Conservation (phyloP, 2,888 invertebrate genomes). For the Dusona sp. region DNA sequence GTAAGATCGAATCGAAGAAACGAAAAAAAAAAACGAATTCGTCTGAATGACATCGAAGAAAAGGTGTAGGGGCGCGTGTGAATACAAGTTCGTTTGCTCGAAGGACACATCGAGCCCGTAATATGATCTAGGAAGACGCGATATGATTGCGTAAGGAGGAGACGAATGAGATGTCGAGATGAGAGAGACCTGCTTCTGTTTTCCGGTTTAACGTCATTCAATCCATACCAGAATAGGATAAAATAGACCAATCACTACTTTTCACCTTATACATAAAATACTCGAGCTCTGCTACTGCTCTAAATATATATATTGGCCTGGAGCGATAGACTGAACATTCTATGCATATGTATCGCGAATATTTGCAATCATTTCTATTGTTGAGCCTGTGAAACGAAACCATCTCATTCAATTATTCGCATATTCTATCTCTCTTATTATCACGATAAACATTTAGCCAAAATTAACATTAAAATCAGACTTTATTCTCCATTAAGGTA, state of each 20-base stretch:
- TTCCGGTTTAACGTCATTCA: slow-evolving; percentile 29
- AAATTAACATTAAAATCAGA: neutral
- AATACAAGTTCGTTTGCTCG: slow-evolving; percentile 76
- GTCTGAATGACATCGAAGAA: slow-evolving; percentile 18
- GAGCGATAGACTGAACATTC: slow-evolving; percentile 9
- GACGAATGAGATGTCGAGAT: slow-evolving; percentile 26
- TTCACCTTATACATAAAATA: slow-evolving; percentile 12
- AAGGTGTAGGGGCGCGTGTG: slow-evolving; percentile 51
- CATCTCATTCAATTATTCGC: neutral
- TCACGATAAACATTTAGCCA: neutral
- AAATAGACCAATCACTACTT: slow-evolving; percentile 72
- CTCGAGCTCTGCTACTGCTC: neutral
- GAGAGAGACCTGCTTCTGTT: slow-evolving; percentile 36
- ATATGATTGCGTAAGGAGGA: slow-evolving; percentile 36
- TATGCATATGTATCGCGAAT: slow-evolving; percentile 1
- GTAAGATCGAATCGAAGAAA: neutral
- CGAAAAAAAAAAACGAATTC: neutral
- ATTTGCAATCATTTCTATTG: slow-evolving; percentile 72
- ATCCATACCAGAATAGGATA: slow-evolving; percentile 25
- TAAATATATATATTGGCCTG: neutral
- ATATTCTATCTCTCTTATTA: neutral
- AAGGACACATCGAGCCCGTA: slow-evolving; percentile 24
- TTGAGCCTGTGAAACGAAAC: slow-evolving; percentile 28
- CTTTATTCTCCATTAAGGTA: neutral
- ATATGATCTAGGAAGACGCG: slow-evolving; percentile 61